phyloP scores from a whole-genome alignment of 2,888 invertebrate species.

The Graphium colonna region DNA sequence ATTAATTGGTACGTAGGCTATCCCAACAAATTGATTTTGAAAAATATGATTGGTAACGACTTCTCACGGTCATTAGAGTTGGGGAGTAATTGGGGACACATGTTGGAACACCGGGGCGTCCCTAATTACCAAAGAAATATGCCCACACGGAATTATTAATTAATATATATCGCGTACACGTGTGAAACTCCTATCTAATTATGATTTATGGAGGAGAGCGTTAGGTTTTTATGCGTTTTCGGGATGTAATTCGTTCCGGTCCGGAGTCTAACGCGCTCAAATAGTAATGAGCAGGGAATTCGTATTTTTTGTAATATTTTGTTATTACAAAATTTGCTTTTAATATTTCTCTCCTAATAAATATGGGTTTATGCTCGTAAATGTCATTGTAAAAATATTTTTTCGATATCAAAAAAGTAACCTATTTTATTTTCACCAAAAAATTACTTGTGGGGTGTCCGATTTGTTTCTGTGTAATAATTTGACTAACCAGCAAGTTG shows the following conservation, averaged over 20 bases:
- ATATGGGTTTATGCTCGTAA: no score
- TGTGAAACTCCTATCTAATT: constrained; percentile 34
- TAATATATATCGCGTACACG: constrained; percentile 38
- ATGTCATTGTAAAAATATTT: no score
- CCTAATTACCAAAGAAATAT: constrained; percentile 43
- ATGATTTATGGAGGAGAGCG: constrained; percentile 32
- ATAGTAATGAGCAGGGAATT: constrained; percentile 11
- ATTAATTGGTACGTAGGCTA: constrained; percentile 19
- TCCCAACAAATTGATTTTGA: constrained; percentile 32
- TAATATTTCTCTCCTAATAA: neutral
- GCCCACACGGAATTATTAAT: constrained; percentile 34
- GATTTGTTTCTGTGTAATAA: no score
- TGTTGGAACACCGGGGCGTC: constrained; percentile 35
- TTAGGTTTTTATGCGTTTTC: constrained; percentile 13
- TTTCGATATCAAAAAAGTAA: no score
- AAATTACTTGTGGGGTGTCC: no score
- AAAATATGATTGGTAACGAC: constrained; percentile 30
- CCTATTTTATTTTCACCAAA: no score
- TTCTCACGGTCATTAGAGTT: constrained; percentile 40
- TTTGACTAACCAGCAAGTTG: no score
- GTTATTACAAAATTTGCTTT: neutral
- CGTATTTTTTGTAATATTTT: neutral
- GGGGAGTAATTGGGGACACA: constrained; percentile 41
- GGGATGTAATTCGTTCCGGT: constrained; percentile 19
- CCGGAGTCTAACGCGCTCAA: constrained; percentile 8